Conservation (phyloP, 2,113 vertebrate species). For the Tretioscincus oriximinensis region DNA sequence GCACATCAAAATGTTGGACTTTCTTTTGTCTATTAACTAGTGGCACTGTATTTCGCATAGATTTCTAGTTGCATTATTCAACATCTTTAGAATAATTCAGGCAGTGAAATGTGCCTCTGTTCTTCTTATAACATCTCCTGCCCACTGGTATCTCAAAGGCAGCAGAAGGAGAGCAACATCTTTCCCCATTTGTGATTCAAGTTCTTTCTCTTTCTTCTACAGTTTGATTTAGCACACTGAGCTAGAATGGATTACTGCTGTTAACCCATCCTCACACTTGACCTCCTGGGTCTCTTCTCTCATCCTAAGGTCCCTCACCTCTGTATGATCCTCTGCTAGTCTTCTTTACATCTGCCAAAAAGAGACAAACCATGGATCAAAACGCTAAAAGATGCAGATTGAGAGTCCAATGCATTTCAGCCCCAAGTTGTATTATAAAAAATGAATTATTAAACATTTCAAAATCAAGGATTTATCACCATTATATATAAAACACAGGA, state of each 20-base stretch:
- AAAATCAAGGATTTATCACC: too few relatives aligned
- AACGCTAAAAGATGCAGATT: too few relatives aligned
- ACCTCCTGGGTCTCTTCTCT: not conserved
- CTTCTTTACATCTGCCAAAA: not conserved
- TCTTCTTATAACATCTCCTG: not conserved
- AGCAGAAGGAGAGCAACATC: fast-evolving
- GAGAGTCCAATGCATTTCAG: too few relatives aligned
- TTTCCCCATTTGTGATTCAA: not conserved
- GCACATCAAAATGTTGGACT: not conserved
- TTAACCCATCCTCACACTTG: not conserved
- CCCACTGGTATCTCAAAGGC: not conserved
- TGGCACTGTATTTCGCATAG: not conserved
- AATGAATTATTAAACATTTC: too few relatives aligned
- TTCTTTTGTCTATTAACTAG: not conserved
- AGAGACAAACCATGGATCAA: too few relatives aligned
- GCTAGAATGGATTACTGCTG: not conserved
- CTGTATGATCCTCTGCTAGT: not conserved
- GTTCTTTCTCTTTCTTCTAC: not conserved
- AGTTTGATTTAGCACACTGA: not conserved
- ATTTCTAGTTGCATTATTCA: not conserved
- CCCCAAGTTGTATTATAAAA: too few relatives aligned
- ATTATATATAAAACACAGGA: too few relatives aligned
- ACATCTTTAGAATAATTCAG: not conserved
- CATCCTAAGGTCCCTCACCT: not conserved
- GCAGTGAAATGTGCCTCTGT: not conserved